Evolutionary conservation across 2,888 invertebrate species (phyloP), one percentile per base, ranked within the genome.

Genomic region (Caenorhabditis imperialis): DNA sequence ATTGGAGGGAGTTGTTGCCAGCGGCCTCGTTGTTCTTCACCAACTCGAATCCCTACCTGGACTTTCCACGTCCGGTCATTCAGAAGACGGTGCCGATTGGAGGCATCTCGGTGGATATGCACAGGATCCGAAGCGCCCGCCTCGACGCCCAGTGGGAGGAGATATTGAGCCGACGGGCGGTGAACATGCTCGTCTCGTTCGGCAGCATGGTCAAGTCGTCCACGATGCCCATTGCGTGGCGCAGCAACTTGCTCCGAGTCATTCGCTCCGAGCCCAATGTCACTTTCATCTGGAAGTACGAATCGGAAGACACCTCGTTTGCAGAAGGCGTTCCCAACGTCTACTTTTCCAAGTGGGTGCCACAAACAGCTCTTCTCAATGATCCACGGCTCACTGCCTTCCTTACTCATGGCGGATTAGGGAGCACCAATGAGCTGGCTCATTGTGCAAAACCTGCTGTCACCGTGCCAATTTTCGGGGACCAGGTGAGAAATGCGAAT

Each of bases 11-110:
- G 33, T 54, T 76, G 3, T 44, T 74, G 3, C 50, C 69, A 10
- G 47, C 62, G 20, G 65, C 75, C 2, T 67, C 73, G 2, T 37
- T 70, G 23, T 62, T 61, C 54, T 74, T 78, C 60, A 60, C 67
- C 18, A 78, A 78, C 40, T 70, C 75, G 3, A 78, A 73, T 55
- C 78, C 78, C 30, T 75, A 75, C 40, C 25, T 78, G 6, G 71
- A 78, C 50, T 78, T 76, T 50, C 73, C 78, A 20, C 55, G 76
- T 16, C 73, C 78, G 30, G 40, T 63, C 2, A 40, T 73, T 25
- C 73, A 67, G 53, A 78, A 78, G 37, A 74, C 70, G 1, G 53
- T 78, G 38, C 65, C 75, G 38, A 74, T 78, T 20, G 78, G 78
- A 38, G 78, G 78, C 42, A 78, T 78, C 22, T 60, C 73, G 10